Evolutionary conservation across 2,113 vertebrate genomes (phyloP).

Genomic region (Dissostichus mawsoni): DNA sequence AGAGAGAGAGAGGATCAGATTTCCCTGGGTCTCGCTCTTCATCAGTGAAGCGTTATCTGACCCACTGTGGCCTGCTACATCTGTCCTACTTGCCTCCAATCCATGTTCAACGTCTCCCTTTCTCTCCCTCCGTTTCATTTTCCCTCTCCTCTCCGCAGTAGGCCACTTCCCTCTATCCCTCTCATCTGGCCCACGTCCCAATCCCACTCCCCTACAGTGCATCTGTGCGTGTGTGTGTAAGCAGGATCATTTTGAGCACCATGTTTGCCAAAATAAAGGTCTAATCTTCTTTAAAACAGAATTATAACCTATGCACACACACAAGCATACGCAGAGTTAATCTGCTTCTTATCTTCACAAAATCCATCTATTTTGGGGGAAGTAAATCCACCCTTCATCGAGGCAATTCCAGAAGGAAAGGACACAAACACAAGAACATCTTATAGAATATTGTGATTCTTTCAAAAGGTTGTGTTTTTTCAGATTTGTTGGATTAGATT

Average conservation of each 20-base stretch:
- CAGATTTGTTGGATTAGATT: background rate
- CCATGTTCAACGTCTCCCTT: conserved; percentile 16
- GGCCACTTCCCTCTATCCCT: conserved; percentile 53
- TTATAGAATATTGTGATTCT: background rate
- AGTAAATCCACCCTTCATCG: conserved; percentile 60
- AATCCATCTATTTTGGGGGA: conserved; percentile 69
- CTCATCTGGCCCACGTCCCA: conserved; percentile 58
- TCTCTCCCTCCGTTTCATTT: conserved; percentile 9
- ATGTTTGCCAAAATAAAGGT: conserved; percentile 74
- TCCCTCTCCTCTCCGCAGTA: conserved; percentile 5
- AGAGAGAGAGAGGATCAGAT: conserved; percentile 51
- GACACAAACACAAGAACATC: conserved; percentile 17
- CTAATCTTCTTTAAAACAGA: conserved; percentile 72
- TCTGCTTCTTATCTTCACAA: conserved; percentile 60
- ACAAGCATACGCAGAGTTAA: conserved; percentile 51
- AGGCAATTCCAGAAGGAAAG: conserved; percentile 47
- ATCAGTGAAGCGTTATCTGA: conserved; percentile 73
- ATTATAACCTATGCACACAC: conserved; percentile 51
- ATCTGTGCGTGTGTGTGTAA: conserved; percentile 45
- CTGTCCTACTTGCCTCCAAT: conserved; percentile 57
- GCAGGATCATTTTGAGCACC: conserved; percentile 67
- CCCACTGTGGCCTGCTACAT: conserved; percentile 68
- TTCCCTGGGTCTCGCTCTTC: conserved; percentile 57
- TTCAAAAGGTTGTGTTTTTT: conserved; percentile 26
- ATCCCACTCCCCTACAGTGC: conserved; percentile 35